These are phyloP conservation scores for Yponomeuta cagnagella DNA, from an alignment of 2,888 invertebrate species.

Conservation along the genomic window DNA sequence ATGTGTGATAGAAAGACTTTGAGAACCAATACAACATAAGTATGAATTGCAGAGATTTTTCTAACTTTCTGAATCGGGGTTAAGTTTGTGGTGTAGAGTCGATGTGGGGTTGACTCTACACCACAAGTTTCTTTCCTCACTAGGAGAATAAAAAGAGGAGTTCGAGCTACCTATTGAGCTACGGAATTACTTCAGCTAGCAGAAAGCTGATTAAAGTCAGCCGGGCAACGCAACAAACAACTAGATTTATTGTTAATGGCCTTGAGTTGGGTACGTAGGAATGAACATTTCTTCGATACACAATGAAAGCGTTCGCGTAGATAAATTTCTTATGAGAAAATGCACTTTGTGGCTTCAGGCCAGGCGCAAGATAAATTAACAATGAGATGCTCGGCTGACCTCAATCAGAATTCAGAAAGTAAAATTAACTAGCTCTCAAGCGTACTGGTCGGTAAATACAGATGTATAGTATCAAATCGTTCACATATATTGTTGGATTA, in stretches of 20 bases:
- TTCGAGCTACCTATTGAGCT: not conserved
- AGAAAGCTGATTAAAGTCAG: constrained; percentile 66
- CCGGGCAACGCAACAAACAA: constrained; percentile 50
- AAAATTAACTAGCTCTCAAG: no score
- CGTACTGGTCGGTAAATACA: no score
- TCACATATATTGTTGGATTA: no score
- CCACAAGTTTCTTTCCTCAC: not conserved
- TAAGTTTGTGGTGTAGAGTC: not conserved
- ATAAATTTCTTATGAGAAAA: not conserved
- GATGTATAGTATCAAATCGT: no score
- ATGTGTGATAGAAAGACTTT: no score
- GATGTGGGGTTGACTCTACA: no score
- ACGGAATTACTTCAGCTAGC: constrained; percentile 31
- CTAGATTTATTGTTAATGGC: constrained; percentile 66
- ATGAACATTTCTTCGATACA: not conserved
- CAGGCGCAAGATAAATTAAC: not conserved
- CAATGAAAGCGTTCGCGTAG: not conserved
- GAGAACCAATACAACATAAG: no score
- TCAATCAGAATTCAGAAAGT: no score
- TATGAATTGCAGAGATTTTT: no score
- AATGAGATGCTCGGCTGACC: not conserved
- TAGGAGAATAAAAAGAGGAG: not conserved
- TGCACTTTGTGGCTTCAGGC: not conserved
- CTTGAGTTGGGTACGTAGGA: constrained; percentile 40
- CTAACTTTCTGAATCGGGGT: not conserved